Percentiles rank a stretch among this genome's conserved stretches.
Evolutionary conservation across 2,797 vertebrate species (phyloP).

Genomic region (Ara ararauna): DNA sequence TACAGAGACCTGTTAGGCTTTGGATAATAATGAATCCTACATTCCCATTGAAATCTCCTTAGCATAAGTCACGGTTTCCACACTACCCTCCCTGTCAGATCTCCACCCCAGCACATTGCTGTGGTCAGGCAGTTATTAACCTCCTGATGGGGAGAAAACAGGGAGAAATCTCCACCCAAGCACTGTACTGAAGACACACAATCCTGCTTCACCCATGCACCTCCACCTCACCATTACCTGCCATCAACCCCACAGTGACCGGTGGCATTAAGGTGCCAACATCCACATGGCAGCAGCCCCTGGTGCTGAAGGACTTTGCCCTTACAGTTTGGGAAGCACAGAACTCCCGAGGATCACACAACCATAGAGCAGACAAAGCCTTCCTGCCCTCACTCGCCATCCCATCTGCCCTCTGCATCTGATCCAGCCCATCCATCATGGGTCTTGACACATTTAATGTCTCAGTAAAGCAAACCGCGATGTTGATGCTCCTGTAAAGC

Average conservation of each 20-base stretch:
- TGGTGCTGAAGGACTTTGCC: background rate
- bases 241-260: background rate
- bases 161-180: background rate
- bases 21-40: background rate
- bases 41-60: conserved; percentile 1
- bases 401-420: conserved; percentile 14
- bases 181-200: fast-evolving
- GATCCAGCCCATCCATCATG: conserved; percentile 55
- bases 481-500: conserved; percentile 62
- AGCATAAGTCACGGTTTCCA: background rate
- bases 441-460: conserved; percentile 60
- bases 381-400: background rate
- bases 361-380: background rate
- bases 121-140: conserved; percentile 12
- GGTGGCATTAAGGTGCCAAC: background rate
- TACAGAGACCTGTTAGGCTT: background rate
- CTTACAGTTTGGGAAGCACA: background rate
- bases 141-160: background rate
- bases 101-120: background rate
- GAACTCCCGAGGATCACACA: fast-evolving
- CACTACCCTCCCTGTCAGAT: conserved; percentile 12
- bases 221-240: fast-evolving
- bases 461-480: conserved; percentile 65
- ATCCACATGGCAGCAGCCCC: background rate
- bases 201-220: background rate